phyloP scores from a whole-genome alignment of 2,797 vertebrate species.

The Lutjanus argentimaculatus region DNA sequence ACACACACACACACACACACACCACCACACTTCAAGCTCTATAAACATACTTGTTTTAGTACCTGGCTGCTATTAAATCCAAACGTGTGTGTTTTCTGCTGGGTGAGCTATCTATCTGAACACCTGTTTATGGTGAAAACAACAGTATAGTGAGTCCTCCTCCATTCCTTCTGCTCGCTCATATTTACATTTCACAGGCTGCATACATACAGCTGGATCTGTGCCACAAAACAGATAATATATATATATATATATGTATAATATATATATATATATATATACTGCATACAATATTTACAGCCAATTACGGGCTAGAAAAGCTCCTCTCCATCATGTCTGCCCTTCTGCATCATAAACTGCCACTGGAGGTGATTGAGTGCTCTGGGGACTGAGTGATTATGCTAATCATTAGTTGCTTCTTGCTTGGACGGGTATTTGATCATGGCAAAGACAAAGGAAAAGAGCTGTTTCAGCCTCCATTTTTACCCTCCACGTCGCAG shows the following conservation, averaged over 20 bases:
- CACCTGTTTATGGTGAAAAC: slow-evolving; percentile 38
- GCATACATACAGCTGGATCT: neutral
- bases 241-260: too few species aligned
- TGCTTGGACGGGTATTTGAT: slow-evolving; percentile 69
- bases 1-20: slow-evolving; percentile 7
- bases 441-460: slow-evolving; percentile 58
- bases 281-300: slow-evolving; percentile 50
- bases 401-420: slow-evolving; percentile 71
- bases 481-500: slow-evolving; percentile 24
- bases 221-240: neutral
- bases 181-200: slow-evolving; percentile 43
- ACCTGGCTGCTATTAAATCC: slow-evolving; percentile 31
- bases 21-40: neutral
- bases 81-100: slow-evolving; percentile 33
- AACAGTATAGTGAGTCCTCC: slow-evolving; percentile 9
- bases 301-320: slow-evolving; percentile 54
- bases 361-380: slow-evolving; percentile 64
- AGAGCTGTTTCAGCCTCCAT: slow-evolving; percentile 51
- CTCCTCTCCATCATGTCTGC: slow-evolving; percentile 57
- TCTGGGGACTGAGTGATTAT: slow-evolving; percentile 72
- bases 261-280: too few species aligned
- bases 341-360: slow-evolving; percentile 62
- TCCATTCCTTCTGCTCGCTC: slow-evolving; percentile 20
- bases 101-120: slow-evolving; percentile 39
- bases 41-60: slow-evolving; percentile 3